Evolutionary conservation across 2,113 vertebrate species (phyloP).

Genomic region (Poeciliopsis retropinna): DNA sequence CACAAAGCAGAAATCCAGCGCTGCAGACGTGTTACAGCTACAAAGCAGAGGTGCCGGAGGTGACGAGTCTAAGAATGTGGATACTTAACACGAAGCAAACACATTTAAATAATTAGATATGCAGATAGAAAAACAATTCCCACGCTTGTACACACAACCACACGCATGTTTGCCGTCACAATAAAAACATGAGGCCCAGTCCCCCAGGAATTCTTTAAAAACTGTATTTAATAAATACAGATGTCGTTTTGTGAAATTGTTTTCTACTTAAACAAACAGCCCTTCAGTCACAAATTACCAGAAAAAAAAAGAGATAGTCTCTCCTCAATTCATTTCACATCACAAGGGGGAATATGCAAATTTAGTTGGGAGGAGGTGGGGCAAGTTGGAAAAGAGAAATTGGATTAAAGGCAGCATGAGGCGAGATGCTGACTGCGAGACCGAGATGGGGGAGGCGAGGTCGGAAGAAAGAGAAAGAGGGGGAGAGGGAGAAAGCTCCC

Average conservation of each 20-base stretch:
- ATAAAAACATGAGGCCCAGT: constrained; percentile 24
- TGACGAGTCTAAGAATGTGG: constrained; percentile 43
- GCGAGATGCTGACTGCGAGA: constrained; percentile 60
- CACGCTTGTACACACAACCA: constrained; percentile 9
- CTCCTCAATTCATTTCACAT: constrained; percentile 72
- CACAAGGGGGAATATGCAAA: constrained; percentile 70
- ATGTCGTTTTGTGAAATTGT: constrained; percentile 68
- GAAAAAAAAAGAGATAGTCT: constrained; percentile 65
- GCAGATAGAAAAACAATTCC: background rate
- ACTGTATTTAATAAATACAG: constrained; percentile 61
- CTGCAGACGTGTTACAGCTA: constrained; percentile 47
- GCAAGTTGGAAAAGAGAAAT: constrained; percentile 51
- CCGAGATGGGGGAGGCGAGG: constrained; percentile 21
- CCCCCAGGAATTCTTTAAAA: constrained; percentile 38
- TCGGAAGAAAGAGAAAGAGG: constrained; percentile 20
- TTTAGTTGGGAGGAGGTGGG: constrained; percentile 11
- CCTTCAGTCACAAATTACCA: constrained; percentile 72
- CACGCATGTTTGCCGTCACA: constrained; percentile 20
- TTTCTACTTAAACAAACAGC: constrained; percentile 71
- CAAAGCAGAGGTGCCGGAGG: constrained; percentile 33
- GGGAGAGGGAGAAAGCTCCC: constrained; percentile 32
- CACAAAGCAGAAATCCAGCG: constrained; percentile 49
- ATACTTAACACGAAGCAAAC: constrained; percentile 25
- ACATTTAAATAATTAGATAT: constrained; percentile 35
- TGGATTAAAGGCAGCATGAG: constrained; percentile 74